Evolutionary conservation across 2,113 vertebrate species (phyloP).

Genomic region (Todiramphus saurophagus): DNA sequence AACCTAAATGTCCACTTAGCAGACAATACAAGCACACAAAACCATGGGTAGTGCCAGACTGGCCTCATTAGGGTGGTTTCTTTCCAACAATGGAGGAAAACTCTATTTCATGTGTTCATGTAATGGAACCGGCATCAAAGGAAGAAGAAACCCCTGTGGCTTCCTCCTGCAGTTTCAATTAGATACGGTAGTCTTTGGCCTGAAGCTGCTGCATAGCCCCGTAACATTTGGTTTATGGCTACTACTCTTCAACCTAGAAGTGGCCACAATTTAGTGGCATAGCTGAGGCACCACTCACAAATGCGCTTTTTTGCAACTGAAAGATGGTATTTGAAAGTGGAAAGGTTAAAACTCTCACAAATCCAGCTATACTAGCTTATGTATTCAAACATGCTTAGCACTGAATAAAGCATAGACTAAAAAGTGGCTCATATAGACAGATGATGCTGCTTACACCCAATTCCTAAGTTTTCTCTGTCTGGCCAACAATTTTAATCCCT

Average conservation of each 20-base stretch:
- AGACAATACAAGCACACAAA: conserved; percentile 1
- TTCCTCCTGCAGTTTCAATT: conserved; percentile 39
- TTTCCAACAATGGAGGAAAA: neutral
- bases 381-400: neutral
- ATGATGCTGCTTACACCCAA: accelerated
- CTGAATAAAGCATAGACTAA: neutral
- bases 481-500: neutral
- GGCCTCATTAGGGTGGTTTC: conserved; percentile 15
- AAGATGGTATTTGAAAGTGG: neutral
- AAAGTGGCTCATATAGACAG: neutral
- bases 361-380: neutral
- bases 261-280: neutral
- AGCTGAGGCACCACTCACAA: neutral
- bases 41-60: neutral
- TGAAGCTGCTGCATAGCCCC: neutral
- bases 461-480: neutral
- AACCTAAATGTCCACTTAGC: neutral
- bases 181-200: neutral
- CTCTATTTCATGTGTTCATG: neutral
- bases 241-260: neutral
- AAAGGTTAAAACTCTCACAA: neutral
- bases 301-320: neutral
- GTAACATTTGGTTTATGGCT: neutral
- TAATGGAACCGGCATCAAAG: conserved; percentile 42
- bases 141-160: conserved; percentile 12